These are phyloP conservation scores for Macrobrachium rosenbergii DNA, from an alignment of 1,140 invertebrate species.

Conservation along the genomic window DNA sequence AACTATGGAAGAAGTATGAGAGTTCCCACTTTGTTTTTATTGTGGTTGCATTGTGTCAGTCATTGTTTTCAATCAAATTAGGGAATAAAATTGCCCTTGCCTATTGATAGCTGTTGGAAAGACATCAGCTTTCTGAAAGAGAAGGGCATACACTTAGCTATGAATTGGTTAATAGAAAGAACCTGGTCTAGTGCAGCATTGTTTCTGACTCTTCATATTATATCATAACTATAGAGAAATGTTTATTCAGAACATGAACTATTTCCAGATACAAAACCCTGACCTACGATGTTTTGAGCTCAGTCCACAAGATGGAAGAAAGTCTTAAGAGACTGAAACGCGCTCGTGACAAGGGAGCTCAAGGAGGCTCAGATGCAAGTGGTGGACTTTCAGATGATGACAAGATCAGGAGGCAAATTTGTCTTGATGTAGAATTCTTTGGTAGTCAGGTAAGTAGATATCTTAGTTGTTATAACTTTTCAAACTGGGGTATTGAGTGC, in stretches of 20 bases:
- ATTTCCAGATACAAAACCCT: slow-evolving; percentile 82
- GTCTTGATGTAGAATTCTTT: slow-evolving; percentile 82
- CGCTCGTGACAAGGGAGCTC: slow-evolving; percentile 78
- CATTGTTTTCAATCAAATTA: too few relatives aligned
- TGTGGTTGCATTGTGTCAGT: too few relatives aligned
- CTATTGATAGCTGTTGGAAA: too few relatives aligned
- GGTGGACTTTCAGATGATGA: slow-evolving; percentile 85
- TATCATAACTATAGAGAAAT: too few relatives aligned
- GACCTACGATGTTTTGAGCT: slow-evolving; percentile 89
- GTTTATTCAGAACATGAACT: slow-evolving; percentile 12
- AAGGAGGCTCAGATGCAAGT: slow-evolving; percentile 66
- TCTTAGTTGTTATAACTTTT: neutral
- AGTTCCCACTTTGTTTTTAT: too few relatives aligned
- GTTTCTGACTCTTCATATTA: neutral
- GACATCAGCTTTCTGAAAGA: too few relatives aligned
- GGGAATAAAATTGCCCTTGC: too few relatives aligned
- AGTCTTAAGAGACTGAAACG: slow-evolving; percentile 90
- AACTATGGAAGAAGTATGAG: too few relatives aligned
- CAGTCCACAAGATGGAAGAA: slow-evolving; percentile 95
- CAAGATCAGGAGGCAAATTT: slow-evolving; percentile 91
- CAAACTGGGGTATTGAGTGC: neutral
- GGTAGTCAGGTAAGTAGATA: slow-evolving; percentile 69
- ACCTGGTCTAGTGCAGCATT: neutral
- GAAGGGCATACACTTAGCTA: too few relatives aligned
- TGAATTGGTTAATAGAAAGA: neutral